Conservation (phyloP, 2,113 vertebrate genomes). For the Axis porcinus region DNA sequence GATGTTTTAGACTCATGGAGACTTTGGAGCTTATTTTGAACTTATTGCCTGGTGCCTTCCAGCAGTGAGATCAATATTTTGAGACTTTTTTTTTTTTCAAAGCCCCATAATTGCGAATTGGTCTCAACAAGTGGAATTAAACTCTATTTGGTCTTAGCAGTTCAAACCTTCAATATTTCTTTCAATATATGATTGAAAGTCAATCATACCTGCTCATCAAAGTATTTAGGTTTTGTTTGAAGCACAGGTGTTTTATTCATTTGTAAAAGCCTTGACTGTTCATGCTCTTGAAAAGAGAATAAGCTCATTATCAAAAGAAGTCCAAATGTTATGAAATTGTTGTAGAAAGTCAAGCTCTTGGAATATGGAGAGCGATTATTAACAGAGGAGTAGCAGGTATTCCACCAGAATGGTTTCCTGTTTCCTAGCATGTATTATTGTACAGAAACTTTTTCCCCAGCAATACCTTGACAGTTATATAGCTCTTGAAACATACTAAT, state of each 20-base stretch:
- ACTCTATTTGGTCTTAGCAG: not conserved
- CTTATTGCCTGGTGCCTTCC: constrained; percentile 40
- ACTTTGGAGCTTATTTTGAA: constrained; percentile 56
- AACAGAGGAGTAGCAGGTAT: not conserved
- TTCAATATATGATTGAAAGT: constrained; percentile 3
- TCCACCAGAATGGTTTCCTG: not conserved
- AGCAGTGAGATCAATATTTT: constrained; percentile 46
- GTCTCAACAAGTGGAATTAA: constrained; percentile 29
- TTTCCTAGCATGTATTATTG: not conserved
- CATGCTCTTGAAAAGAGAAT: not conserved
- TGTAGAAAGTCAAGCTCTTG: not conserved
- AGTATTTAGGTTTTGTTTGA: not conserved
- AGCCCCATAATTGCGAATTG: not conserved
- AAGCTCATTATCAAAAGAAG: not conserved
- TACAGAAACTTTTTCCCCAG: not conserved
- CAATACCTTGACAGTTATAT: not conserved
- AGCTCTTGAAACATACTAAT: constrained; percentile 2
- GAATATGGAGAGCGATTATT: not conserved
- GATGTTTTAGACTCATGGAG: constrained; percentile 17
- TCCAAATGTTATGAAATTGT: not conserved
- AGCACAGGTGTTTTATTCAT: not conserved
- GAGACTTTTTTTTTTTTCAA: not conserved
- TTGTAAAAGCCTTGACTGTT: constrained; percentile 2
- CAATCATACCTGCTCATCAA: not conserved
- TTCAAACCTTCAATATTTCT: constrained; percentile 11